phyloP scores from a whole-genome alignment of 2,888 invertebrate species.

The Geophilus truncorum region DNA sequence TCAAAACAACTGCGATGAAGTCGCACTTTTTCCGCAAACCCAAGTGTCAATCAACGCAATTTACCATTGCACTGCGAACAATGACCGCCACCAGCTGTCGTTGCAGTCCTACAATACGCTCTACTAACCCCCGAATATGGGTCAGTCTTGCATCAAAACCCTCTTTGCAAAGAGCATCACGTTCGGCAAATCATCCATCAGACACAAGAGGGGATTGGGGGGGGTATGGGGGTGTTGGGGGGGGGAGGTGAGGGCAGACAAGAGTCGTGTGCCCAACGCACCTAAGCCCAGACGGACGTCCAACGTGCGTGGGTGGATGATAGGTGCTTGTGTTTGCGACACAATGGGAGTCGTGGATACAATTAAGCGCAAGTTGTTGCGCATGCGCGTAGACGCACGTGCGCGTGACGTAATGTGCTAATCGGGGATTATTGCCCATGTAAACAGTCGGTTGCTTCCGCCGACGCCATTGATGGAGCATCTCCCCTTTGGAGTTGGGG shows the following conservation, averaged over 20 bases:
- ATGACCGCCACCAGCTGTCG: not conserved
- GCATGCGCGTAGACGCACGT: slow-evolving; percentile 31
- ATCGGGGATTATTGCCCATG: slow-evolving; percentile 32
- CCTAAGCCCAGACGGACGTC: not conserved
- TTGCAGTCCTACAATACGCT: not conserved
- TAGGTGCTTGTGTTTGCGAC: not conserved
- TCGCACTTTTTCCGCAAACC: not conserved
- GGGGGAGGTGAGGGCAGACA: not conserved
- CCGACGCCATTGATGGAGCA: not conserved
- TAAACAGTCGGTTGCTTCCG: slow-evolving; percentile 28
- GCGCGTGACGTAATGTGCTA: slow-evolving; percentile 34
- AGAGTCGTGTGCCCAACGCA: not conserved
- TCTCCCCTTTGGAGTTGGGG: not conserved
- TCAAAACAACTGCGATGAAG: too few species aligned
- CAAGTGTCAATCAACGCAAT: not conserved
- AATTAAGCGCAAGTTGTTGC: not conserved
- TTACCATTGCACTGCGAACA: not conserved
- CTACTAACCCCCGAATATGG: not conserved
- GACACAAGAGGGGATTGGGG: not conserved
- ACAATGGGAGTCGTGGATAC: not conserved
- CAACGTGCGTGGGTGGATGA: not conserved
- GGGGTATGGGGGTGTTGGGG: not conserved
- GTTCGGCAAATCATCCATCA: slow-evolving; percentile 1
- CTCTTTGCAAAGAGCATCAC: not conserved
- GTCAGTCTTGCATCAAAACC: not conserved